Evolutionary conservation across 2,113 vertebrate species (phyloP).

Genomic region (Odocoileus virginianus): DNA sequence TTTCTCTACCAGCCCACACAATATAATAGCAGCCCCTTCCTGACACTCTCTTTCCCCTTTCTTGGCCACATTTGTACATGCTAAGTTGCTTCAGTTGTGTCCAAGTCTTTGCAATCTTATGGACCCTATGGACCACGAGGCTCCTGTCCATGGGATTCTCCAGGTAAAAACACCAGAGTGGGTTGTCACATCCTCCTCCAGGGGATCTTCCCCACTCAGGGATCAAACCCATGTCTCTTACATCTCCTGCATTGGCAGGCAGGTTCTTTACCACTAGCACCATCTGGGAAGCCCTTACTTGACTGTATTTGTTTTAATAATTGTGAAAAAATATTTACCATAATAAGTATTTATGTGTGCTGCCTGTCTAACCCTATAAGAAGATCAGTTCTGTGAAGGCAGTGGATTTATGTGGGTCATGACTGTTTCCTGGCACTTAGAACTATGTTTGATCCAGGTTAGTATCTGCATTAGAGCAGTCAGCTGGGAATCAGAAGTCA

Average conservation of each 20-base stretch:
- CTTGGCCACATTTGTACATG: neutral
- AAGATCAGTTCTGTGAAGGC: neutral
- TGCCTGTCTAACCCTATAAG: neutral
- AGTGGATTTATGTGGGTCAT: neutral
- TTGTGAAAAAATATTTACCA: neutral
- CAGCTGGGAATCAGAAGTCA: neutral
- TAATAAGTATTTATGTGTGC: neutral
- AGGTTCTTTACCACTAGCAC: neutral
- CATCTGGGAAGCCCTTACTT: neutral
- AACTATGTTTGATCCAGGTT: neutral
- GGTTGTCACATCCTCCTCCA: neutral
- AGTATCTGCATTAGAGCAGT: neutral
- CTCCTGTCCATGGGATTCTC: neutral
- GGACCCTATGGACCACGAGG: neutral
- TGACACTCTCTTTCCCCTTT: neutral
- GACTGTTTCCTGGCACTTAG: neutral
- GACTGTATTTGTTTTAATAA: neutral
- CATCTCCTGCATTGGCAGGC: neutral
- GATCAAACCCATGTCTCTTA: neutral
- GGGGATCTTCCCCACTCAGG: neutral
- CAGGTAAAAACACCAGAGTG: neutral
- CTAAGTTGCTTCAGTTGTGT: neutral
- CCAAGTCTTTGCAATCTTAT: neutral
- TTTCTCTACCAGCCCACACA: neutral
- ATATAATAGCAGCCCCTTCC: neutral